phyloP scores from a whole-genome alignment of 2,888 invertebrate genomes.

The Apeira syringaria region DNA sequence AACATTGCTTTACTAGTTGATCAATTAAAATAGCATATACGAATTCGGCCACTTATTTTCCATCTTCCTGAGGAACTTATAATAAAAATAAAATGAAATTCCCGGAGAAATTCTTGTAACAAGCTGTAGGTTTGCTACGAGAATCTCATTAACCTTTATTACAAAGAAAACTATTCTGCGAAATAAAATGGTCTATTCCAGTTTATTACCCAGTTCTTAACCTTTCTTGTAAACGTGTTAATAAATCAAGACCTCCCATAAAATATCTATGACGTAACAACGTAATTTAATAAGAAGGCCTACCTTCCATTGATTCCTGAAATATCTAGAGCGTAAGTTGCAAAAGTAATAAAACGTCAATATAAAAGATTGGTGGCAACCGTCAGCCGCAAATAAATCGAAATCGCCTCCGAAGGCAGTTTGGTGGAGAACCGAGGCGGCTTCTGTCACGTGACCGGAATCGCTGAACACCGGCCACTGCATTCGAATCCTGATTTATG shows the following conservation, averaged over 20 bases:
- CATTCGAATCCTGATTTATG: slow-evolving; percentile 69
- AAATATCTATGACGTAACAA: slow-evolving; percentile 11
- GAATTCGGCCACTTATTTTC: too few relatives aligned
- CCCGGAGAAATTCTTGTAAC: too few relatives aligned
- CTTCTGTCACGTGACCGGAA: slow-evolving; percentile 65
- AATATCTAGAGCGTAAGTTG: slow-evolving; percentile 27
- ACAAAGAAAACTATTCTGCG: too few relatives aligned
- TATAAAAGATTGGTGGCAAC: slow-evolving; percentile 44
- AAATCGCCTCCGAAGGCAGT: slow-evolving; percentile 52
- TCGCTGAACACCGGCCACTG: slow-evolving; percentile 56
- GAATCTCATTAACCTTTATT: too few relatives aligned
- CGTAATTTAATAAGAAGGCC: slow-evolving; percentile 20
- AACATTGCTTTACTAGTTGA: too few relatives aligned
- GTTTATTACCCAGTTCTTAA: not conserved
- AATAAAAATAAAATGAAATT: too few relatives aligned
- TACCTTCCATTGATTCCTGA: slow-evolving; percentile 15
- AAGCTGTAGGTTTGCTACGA: too few relatives aligned
- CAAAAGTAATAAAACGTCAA: slow-evolving; percentile 41
- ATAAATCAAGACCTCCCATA: slow-evolving; percentile 14
- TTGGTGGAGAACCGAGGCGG: slow-evolving; percentile 55
- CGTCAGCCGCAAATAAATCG: slow-evolving; percentile 57
- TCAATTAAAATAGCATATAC: too few relatives aligned
- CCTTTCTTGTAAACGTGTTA: slow-evolving; percentile 4
- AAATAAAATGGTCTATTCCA: too few relatives aligned
- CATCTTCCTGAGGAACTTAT: too few relatives aligned